phyloP scores from a whole-genome alignment of 1,140 invertebrate species.

The Pogonus chalceus region DNA sequence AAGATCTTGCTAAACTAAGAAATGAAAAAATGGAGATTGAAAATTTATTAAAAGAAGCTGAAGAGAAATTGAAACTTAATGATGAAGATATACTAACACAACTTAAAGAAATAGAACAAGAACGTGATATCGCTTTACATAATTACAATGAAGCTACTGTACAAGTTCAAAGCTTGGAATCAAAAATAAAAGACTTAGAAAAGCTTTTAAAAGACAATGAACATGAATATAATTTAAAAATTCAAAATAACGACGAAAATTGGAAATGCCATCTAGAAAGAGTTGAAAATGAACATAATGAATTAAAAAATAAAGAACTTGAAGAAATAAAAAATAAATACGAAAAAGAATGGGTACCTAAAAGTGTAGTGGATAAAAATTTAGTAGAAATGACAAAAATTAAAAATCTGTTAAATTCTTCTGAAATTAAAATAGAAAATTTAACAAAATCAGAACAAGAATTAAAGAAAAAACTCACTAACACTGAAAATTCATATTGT shows the following conservation, averaged over 20 bases:
- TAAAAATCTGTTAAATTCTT: conserved; percentile 27
- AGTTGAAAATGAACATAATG: conserved; percentile 21
- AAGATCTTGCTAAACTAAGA: conserved; percentile 33
- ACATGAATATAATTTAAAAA: conserved; percentile 19
- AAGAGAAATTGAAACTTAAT: conserved; percentile 27
- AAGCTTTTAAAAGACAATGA: conserved; percentile 20
- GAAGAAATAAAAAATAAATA: conserved; percentile 16
- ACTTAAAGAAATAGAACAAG: not conserved
- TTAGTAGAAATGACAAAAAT: conserved; percentile 14
- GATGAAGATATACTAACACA: not conserved
- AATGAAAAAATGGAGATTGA: conserved; percentile 31
- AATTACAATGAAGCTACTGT: not conserved
- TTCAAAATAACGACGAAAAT: conserved; percentile 22
- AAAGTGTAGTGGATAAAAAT: conserved; percentile 18
- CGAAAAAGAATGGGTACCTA: conserved; percentile 22
- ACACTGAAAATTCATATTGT: conserved; percentile 20
- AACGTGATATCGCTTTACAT: not conserved
- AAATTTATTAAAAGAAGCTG: conserved; percentile 31
- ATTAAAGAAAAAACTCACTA: conserved; percentile 23
- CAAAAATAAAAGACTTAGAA: conserved; percentile 23
- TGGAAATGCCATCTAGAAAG: conserved; percentile 17
- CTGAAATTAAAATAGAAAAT: conserved; percentile 32
- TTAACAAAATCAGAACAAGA: conserved; percentile 28
- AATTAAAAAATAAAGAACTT: conserved; percentile 17
- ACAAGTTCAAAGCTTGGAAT: conserved; percentile 13